These are phyloP conservation scores for Vanessa cardui DNA, from an alignment of 2,888 invertebrate species.

Conservation along the genomic window DNA sequence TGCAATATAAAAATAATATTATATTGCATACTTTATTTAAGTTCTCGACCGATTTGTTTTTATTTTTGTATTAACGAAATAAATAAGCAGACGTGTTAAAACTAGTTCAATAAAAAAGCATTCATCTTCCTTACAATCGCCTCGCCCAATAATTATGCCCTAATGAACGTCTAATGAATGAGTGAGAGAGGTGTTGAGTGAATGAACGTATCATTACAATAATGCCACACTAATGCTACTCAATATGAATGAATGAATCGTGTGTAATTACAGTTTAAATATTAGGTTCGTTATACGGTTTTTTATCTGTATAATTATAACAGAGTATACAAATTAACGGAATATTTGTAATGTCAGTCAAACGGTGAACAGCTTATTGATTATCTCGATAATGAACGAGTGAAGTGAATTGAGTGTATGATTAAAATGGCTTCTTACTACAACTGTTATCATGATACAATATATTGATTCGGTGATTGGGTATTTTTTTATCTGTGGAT, in stretches of 20 bases:
- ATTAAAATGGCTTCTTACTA: neutral
- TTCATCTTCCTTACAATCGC: neutral
- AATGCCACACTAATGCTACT: slow-evolving; percentile 13
- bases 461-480: too few species aligned
- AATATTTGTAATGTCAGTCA: slow-evolving; percentile 4
- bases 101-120: neutral
- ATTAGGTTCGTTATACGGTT: neutral
- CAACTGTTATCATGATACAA: neutral
- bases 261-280: slow-evolving; percentile 6
- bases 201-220: slow-evolving; percentile 23
- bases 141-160: slow-evolving; percentile 10
- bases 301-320: neutral
- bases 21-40: too few species aligned
- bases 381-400: slow-evolving; percentile 8
- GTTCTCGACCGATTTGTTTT: too few species aligned
- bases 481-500: too few species aligned
- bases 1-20: too few species aligned
- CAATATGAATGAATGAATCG: slow-evolving; percentile 12
- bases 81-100: too few species aligned
- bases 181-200: slow-evolving; percentile 25
- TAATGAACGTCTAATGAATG: slow-evolving; percentile 2
- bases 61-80: too few species aligned
- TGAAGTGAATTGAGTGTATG: neutral
- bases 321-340: slow-evolving; percentile 2
- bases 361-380: neutral